These are phyloP conservation scores for Piscicola geometra DNA, from an alignment of 2,888 invertebrate species.

Conservation along the genomic window DNA sequence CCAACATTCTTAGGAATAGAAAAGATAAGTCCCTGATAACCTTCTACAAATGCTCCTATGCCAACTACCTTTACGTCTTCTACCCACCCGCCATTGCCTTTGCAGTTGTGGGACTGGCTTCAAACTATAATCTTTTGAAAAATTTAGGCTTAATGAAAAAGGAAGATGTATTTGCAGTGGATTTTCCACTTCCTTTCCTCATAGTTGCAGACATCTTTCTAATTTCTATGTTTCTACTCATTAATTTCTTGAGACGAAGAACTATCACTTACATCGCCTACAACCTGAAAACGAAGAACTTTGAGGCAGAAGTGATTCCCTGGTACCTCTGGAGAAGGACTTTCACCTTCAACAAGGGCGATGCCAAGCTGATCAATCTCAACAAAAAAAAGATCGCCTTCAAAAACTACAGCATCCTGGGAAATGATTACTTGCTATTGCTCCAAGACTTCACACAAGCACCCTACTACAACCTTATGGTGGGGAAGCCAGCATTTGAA, in stretches of 20 bases:
- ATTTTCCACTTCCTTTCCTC: neutral
- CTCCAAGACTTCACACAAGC: neutral
- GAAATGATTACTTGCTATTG: neutral
- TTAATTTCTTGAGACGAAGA: neutral
- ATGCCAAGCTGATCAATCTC: neutral
- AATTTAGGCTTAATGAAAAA: neutral
- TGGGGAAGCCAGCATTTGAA: neutral
- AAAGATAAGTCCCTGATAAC: neutral
- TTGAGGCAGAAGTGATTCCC: neutral
- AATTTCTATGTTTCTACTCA: neutral
- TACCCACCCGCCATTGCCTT: neutral
- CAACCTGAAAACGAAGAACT: neutral
- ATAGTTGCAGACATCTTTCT: neutral
- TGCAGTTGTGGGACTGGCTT: neutral
- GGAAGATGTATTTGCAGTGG: neutral
- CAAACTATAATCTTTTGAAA: neutral
- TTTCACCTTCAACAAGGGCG: neutral
- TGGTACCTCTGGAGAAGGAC: neutral
- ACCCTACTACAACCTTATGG: neutral
- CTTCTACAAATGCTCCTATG: slow-evolving; percentile 3
- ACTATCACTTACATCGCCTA: neutral
- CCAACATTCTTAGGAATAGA: neutral
- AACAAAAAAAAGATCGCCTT: neutral
- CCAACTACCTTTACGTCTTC: neutral
- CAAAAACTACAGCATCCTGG: neutral